Conservation (phyloP, 1,140 invertebrate genomes). For the Chlorops oryzae region DNA sequence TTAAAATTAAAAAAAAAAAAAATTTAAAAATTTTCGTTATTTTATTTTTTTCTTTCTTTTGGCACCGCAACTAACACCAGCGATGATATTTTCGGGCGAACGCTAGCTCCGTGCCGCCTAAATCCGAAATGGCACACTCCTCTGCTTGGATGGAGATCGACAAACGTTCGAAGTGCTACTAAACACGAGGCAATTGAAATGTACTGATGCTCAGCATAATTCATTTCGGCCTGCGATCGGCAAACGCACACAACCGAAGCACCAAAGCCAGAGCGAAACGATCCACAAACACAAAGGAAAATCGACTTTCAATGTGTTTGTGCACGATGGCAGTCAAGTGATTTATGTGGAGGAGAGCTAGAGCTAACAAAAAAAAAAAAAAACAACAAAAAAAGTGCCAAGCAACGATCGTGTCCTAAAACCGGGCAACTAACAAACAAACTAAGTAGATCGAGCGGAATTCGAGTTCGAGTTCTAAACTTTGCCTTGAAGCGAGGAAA, state of each 20-base stretch:
- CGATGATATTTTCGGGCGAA: too few species aligned
- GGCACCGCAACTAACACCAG: not conserved
- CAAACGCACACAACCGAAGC: not conserved
- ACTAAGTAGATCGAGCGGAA: too few species aligned
- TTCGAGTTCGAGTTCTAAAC: conserved; percentile 42
- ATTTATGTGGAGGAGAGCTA: too few species aligned
- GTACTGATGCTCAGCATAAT: conserved; percentile 20
- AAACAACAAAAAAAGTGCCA: too few species aligned
- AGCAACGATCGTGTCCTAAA: too few species aligned
- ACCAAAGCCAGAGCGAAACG: not conserved
- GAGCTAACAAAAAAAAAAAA: too few species aligned
- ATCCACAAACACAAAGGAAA: not conserved
- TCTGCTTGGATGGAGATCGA: conserved; percentile 48
- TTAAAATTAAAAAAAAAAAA: conserved; percentile 25
- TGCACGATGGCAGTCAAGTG: too few species aligned
- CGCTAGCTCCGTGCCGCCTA: too few species aligned
- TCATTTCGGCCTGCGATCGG: not conserved
- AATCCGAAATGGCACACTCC: too few species aligned
- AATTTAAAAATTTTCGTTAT: not conserved
- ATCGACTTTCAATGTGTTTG: not conserved
- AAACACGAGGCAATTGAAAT: conserved; percentile 38
- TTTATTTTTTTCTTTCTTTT: not conserved
- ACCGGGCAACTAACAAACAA: too few species aligned
- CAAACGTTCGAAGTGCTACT: conserved; percentile 48
- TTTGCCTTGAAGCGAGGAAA: conserved; percentile 45